Evolutionary conservation across 2,888 invertebrate species (phyloP), one percentile per base, ranked within the genome.

Genomic region (Neoaliturus tenellus): DNA sequence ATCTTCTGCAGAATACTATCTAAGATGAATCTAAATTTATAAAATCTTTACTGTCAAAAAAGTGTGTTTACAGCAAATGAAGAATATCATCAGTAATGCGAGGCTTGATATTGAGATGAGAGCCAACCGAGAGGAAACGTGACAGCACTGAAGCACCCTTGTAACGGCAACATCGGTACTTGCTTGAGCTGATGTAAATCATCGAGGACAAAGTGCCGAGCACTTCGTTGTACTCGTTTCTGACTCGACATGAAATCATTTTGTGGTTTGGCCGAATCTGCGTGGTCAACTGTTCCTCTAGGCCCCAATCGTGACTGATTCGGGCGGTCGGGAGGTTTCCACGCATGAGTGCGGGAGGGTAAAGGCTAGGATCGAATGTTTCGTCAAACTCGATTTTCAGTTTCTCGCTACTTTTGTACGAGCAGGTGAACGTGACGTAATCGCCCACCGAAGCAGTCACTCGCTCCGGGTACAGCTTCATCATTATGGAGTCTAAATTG

Each of bases 401-500:
- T 71, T 85, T 86, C 69, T 90, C 90, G 80, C 88, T 87, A 87
- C 91, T 91, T 84, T 90, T 88, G 89, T 92, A 93, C 85, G 91
- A 91, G 90, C 93, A 93, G 85, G 89, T 90, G 88, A 93, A 91
- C 85, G 87, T 87, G 84, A 92, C 90, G 86, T 88, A 86, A 71
- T 90, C 88, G 84, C 91, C 91, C 58, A 90, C 89, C 58, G 90
- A 89, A 62, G 90, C 90, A 67, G 88, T 87, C 80, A 91, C 90
- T 86, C 89, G 90, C 87, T 91, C 89, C 41, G 93, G 93, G 83
- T 89, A 90, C 88, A 93, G 89, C 89, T 91, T 91, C 90, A 92
- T 90, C 89, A 89, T 89, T 84, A 92, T 89, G 62, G 90, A 90
- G 41, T 75, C 84, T 83, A 58, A 58, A 80, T 58, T 20, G 62